Evolutionary conservation across 2,797 vertebrate genomes (phyloP).

Genomic region (Sardinella longiceps): DNA sequence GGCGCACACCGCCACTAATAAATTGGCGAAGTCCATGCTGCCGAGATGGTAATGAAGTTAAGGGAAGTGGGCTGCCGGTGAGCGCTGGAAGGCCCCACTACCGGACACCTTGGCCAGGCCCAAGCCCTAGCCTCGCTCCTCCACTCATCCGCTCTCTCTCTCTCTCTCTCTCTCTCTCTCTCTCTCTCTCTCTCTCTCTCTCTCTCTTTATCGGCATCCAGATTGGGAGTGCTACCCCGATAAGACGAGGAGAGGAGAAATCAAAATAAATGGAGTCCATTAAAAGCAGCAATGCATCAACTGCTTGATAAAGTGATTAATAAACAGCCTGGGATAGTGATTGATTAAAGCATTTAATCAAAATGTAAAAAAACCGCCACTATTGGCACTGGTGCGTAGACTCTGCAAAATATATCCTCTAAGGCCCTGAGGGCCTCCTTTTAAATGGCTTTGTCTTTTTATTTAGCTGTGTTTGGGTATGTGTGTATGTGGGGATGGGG

Average conservation of each 20-base stretch:
- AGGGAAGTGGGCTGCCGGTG: slow-evolving; percentile 69
- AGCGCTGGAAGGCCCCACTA: slow-evolving; percentile 68
- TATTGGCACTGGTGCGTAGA: slow-evolving; percentile 69
- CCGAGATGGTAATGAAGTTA: slow-evolving; percentile 90
- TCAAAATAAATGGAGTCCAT: slow-evolving; percentile 99
- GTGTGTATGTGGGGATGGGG: neutral
- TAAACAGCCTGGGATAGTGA: slow-evolving; percentile 97
- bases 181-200: no score
- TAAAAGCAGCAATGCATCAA: slow-evolving; percentile 99
- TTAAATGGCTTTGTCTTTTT: slow-evolving; percentile 38
- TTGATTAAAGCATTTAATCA: slow-evolving; percentile 99
- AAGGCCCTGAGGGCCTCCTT: slow-evolving; percentile 47
- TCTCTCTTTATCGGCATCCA: slow-evolving; percentile 87
- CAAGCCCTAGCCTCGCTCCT: slow-evolving; percentile 49
- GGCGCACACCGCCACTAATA: slow-evolving; percentile 86
- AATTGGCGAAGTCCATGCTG: slow-evolving; percentile 88
- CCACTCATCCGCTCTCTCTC: slow-evolving; percentile 55
- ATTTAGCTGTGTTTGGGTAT: neutral
- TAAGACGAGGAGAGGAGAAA: slow-evolving; percentile 98
- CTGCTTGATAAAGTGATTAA: slow-evolving; percentile 99
- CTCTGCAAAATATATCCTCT: slow-evolving; percentile 50
- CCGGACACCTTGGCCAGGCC: slow-evolving; percentile 55
- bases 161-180: no score
- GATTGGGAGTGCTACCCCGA: slow-evolving; percentile 92
- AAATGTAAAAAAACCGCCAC: slow-evolving; percentile 79